A percentile compares a stretch with the other conserved stretches of the same genome.
These are phyloP conservation scores for Clamator glandarius DNA, from an alignment of 2,797 vertebrate genomes.

Conservation along the genomic window DNA sequence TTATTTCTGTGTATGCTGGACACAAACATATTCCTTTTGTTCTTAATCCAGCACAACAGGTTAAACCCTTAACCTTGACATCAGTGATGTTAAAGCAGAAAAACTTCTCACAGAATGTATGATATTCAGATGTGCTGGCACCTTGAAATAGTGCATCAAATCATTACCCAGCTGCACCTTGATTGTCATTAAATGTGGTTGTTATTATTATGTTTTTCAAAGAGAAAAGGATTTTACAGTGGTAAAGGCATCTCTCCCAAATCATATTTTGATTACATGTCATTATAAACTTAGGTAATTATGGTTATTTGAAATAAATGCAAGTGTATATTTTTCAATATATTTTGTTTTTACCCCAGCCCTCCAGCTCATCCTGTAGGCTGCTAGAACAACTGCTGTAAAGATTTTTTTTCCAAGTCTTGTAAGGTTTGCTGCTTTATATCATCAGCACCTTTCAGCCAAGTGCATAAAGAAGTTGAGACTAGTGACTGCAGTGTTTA, in stretches of 20 bases:
- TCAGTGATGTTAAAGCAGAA: background rate
- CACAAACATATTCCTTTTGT: background rate
- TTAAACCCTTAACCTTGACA: background rate
- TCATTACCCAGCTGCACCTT: slow-evolving; percentile 6
- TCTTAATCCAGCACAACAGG: background rate
- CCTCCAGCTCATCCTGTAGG: background rate
- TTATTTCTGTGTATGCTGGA: background rate
- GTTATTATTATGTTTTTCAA: slow-evolving; percentile 7
- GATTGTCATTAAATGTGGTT: slow-evolving; percentile 10
- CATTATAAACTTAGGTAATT: slow-evolving; percentile 30
- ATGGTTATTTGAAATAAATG: background rate
- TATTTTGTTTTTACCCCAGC: background rate
- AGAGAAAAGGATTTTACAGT: background rate
- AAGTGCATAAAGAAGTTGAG: background rate
- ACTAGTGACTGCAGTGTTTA: background rate
- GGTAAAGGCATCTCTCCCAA: background rate
- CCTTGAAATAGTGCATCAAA: background rate
- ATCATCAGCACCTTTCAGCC: background rate
- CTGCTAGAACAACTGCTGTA: background rate
- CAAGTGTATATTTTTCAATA: slow-evolving; percentile 19
- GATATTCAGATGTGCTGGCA: background rate
- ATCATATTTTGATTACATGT: slow-evolving; percentile 46
- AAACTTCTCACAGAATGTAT: background rate
- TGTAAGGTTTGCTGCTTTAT: background rate
- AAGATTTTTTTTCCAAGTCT: background rate